Conservation (phyloP, 2,797 vertebrate species). For the Zenarchopterus dispar region DNA sequence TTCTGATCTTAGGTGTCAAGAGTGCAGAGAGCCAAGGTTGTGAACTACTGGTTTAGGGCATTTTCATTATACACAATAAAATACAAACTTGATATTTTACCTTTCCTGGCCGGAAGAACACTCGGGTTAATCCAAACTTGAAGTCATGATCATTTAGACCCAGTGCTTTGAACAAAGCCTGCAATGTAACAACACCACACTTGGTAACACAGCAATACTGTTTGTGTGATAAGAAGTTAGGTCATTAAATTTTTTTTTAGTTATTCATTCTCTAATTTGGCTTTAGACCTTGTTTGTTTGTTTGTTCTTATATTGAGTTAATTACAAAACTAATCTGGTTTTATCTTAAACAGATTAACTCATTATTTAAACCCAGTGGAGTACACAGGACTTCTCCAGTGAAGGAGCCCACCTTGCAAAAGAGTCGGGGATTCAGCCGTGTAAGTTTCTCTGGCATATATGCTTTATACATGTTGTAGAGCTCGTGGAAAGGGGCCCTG, state of each 20-base stretch:
- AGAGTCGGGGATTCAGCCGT: constrained; percentile 94
- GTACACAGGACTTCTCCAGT: constrained; percentile 7
- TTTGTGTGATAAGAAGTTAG: not conserved
- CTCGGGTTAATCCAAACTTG: constrained; percentile 97
- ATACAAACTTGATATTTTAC: constrained; percentile 76
- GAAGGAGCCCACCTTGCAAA: constrained; percentile 90
- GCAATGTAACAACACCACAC: constrained; percentile 45
- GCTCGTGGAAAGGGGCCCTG: constrained; percentile 95
- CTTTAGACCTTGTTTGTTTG: not conserved
- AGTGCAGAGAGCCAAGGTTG: too few relatives aligned
- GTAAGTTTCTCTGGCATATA: constrained; percentile 94
- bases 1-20: too few relatives aligned
- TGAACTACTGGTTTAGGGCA: too few relatives aligned
- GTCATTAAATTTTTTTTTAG: constrained; percentile 1
- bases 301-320: constrained; percentile 1
- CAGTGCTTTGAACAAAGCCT: constrained; percentile 98
- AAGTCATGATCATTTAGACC: constrained; percentile 96
- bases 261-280: constrained; percentile 21
- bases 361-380: constrained; percentile 11
- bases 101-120: constrained; percentile 98
- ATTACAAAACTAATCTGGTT: constrained; percentile 20
- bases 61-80: not conserved
- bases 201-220: constrained; percentile 8
- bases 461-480: constrained; percentile 99
- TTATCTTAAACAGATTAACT: constrained; percentile 26